Conservation (phyloP, 2,888 invertebrate species). For the Tupiocoris notatus region DNA sequence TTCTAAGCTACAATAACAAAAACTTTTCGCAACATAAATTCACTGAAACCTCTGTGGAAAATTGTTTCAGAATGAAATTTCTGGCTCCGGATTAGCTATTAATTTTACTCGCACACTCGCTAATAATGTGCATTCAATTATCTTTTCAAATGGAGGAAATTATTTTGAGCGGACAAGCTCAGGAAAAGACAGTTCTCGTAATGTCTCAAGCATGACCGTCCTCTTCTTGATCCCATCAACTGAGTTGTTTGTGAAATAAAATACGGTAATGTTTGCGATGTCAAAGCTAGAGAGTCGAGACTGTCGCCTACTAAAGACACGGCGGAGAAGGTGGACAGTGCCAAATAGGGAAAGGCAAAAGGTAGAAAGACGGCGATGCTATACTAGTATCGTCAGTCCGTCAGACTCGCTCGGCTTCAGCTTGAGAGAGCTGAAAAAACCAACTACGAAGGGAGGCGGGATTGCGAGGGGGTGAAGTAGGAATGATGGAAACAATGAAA, state of each 20-base stretch:
- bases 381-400: too few species aligned
- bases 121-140: too few species aligned
- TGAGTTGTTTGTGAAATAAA: slow-evolving; percentile 14
- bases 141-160: too few species aligned
- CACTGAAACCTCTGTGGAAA: too few species aligned
- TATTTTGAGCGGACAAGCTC: too few species aligned
- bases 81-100: too few species aligned
- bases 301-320: slow-evolving; percentile 7
- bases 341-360: slow-evolving; percentile 34
- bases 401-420: too few species aligned
- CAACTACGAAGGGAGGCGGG: slow-evolving; percentile 2
- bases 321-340: slow-evolving; percentile 7
- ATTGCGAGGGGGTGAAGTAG: background rate
- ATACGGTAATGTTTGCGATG: slow-evolving; percentile 35
- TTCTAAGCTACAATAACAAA: too few species aligned
- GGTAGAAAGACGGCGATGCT: background rate
- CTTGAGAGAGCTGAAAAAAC: slow-evolving; percentile 11
- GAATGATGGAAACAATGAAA: background rate
- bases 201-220: background rate
- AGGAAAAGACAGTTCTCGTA: background rate
- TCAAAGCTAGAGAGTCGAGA: slow-evolving; percentile 13
- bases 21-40: too few species aligned
- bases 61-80: too few species aligned
- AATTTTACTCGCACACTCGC: too few species aligned
- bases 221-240: background rate